These are phyloP conservation scores for Dyspetes luteomarginatus DNA, from an alignment of 2,888 invertebrate genomes.

Conservation along the genomic window DNA sequence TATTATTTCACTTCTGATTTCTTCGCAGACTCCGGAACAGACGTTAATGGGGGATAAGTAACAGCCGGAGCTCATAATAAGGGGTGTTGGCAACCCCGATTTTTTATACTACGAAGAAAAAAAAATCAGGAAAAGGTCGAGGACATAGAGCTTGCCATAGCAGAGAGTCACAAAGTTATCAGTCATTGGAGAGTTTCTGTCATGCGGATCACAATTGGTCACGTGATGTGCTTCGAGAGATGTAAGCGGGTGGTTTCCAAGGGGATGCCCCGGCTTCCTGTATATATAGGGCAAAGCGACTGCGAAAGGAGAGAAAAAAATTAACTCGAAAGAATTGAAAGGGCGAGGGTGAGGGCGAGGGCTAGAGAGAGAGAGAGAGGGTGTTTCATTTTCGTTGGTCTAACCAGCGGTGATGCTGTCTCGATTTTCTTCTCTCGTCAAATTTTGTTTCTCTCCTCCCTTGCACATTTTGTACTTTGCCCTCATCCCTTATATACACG, in stretches of 20 bases:
- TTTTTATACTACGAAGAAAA: not conserved
- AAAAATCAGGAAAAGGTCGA: not conserved
- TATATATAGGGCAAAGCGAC: not conserved
- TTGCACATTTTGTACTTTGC: not conserved
- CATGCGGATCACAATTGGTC: slow-evolving; percentile 15
- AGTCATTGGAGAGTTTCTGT: slow-evolving; percentile 1
- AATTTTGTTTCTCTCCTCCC: slow-evolving; percentile 41
- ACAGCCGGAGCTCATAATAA: no score
- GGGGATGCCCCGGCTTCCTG: slow-evolving; percentile 6
- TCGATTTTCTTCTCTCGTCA: slow-evolving; percentile 26
- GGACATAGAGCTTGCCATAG: not conserved
- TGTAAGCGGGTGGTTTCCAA: slow-evolving; percentile 21
- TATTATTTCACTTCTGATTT: not conserved
- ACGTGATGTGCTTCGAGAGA: not conserved
- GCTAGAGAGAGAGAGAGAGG: not conserved
- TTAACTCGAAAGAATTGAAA: slow-evolving; percentile 13
- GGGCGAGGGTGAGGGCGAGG: not conserved
- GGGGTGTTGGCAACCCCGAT: no score
- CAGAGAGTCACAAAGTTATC: slow-evolving; percentile 19
- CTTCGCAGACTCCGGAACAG: not conserved
- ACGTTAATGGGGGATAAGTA: not conserved
- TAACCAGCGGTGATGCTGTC: slow-evolving; percentile 28
- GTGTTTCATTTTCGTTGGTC: slow-evolving; percentile 37
- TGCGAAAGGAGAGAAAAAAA: slow-evolving; percentile 2
- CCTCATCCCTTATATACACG: slow-evolving; percentile 22